Evolutionary conservation across 2,888 invertebrate genomes (phyloP), one percentile per base, ranked within the genome.

Genomic region (Diabrotica balteata): DNA sequence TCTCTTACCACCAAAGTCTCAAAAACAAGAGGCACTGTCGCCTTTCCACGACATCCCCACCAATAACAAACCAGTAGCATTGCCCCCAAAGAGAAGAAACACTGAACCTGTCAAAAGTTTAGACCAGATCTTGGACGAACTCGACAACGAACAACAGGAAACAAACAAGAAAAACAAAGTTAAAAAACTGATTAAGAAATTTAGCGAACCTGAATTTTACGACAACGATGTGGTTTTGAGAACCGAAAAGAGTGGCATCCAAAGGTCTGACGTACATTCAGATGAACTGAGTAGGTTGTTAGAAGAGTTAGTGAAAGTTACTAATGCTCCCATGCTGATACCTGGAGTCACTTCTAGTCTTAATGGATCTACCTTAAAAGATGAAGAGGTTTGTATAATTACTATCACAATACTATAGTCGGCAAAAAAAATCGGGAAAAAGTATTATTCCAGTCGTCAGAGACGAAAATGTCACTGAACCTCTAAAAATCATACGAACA

Each of bases 271-370:
- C n/a, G 74, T 80, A 52, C 73, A 81, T 71, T 81, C 82, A 0
- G 80, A 83, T 59, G 84, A 85, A 63, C 75, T 85, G 58, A 80
- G 79, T 67, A 69, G 72, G 57, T 69, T 85, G 8, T 72, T 85
- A 55, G 80, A 81, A 32, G 82, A 85, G 69, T 75, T 85, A 55
- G 77, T 81, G 8, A 83, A 84, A 73, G 83, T 85, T 43, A 84
- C 84, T 5, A 79, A 76, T 54, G 84, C 84, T 0, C 84, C 85
- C 0, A 78, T 85, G 50, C 74, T 84, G 68, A 77, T 77, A 5
- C 82, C 83, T 4, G 83, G 84, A 4, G 82, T 77, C 7, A 84
- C 84, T 22, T 80, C 76, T 54, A 85, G 84, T 75, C 76, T 84
- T 45, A 73, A 80, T 17, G 78, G 76, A 59, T 75, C 79, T 6